These are phyloP conservation scores for Macrophya alboannulata DNA, from an alignment of 2,888 invertebrate genomes.

Conservation along the genomic window DNA sequence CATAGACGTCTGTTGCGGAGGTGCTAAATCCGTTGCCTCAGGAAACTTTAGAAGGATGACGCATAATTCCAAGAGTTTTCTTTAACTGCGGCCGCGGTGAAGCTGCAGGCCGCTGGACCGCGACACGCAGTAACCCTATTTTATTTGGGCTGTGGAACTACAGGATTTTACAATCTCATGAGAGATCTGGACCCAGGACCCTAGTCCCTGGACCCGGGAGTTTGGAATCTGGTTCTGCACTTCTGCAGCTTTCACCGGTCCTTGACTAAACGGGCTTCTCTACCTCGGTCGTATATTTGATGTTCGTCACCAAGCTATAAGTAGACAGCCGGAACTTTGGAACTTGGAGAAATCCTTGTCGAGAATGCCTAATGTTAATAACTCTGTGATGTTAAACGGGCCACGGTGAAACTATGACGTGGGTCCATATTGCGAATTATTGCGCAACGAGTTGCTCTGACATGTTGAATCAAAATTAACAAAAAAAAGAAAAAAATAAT, in stretches of 20 bases:
- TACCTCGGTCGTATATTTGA: not conserved
- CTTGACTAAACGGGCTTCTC: not conserved
- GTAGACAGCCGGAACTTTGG: constrained; percentile 9
- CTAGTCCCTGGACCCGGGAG: not conserved
- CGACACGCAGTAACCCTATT: not conserved
- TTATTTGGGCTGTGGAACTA: not conserved
- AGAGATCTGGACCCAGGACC: not conserved
- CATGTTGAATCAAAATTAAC: not conserved
- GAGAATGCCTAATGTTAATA: not conserved
- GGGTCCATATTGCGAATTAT: constrained; percentile 6
- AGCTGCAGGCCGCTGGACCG: not conserved
- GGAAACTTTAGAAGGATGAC: not conserved
- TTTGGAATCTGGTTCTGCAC: not conserved
- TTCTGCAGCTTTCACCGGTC: constrained; percentile 21
- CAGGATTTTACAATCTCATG: not conserved
- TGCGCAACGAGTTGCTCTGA: not conserved
- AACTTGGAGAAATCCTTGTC: constrained; percentile 3
- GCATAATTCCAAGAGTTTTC: not conserved
- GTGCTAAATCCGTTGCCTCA: not conserved
- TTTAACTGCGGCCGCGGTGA: not conserved
- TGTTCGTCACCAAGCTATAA: not conserved
- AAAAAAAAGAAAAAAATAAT: not conserved
- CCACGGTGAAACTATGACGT: not conserved
- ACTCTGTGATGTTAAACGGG: not conserved
- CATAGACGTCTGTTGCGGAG: not conserved